These are phyloP conservation scores for Mustelus asterias DNA, from an alignment of 2,113 vertebrate genomes.

Conservation along the genomic window DNA sequence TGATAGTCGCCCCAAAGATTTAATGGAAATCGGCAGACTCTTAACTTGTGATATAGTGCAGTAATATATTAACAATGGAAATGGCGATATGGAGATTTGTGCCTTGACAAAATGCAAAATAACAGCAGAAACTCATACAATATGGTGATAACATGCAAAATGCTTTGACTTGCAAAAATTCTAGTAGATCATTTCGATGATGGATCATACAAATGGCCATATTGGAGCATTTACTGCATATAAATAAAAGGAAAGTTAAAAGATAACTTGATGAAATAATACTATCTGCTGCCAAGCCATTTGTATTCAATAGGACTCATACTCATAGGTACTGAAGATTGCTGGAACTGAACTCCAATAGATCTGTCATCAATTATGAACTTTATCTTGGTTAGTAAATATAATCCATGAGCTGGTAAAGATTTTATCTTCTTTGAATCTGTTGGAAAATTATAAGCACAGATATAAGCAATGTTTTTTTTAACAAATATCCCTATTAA, in stretches of 20 bases:
- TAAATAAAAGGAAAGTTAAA: neutral
- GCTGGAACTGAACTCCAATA: neutral
- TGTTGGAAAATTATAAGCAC: neutral
- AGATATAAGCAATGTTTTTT: neutral
- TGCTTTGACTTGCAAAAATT: neutral
- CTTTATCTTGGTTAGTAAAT: neutral
- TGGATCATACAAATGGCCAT: neutral
- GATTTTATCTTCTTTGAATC: neutral
- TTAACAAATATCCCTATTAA: neutral
- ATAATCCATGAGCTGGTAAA: neutral
- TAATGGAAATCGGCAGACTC: neutral
- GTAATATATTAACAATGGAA: neutral
- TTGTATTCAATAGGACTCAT: neutral
- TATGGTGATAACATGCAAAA: neutral
- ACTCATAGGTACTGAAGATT: neutral
- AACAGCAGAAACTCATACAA: neutral
- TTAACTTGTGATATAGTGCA: neutral
- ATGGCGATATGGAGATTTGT: neutral
- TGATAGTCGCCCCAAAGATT: neutral
- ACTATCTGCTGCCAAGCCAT: neutral
- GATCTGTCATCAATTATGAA: neutral
- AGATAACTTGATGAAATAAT: neutral
- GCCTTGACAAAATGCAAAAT: neutral
- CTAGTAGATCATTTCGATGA: neutral
- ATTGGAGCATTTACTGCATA: neutral